phyloP scores from a whole-genome alignment of 2,888 invertebrate species.

The Actias luna region DNA sequence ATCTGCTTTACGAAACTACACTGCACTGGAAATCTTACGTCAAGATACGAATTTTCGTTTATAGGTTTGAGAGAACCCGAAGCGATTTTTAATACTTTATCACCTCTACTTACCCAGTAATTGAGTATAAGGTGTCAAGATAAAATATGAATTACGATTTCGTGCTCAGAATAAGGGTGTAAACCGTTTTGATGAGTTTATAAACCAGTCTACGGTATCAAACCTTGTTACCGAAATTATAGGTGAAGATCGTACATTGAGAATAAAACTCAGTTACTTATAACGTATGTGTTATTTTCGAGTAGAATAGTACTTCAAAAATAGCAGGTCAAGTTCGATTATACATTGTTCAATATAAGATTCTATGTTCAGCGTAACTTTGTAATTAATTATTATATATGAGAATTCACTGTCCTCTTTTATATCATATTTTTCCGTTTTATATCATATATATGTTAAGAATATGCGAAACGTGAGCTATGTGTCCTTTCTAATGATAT shows the following conservation, averaged over 20 bases:
- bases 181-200: slow-evolving; percentile 67
- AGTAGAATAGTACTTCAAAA: background rate
- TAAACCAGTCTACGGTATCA: slow-evolving; percentile 59
- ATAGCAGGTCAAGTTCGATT: background rate
- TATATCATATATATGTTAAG: no score
- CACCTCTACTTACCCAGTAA: slow-evolving; percentile 1
- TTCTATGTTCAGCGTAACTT: background rate
- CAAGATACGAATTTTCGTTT: no score
- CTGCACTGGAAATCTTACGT: no score
- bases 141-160: slow-evolving; percentile 11
- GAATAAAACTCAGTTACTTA: background rate
- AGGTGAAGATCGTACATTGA: slow-evolving; percentile 16
- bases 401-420: background rate
- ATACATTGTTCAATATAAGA: background rate
- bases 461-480: no score
- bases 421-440: background rate
- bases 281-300: background rate
- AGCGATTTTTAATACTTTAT: background rate
- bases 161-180: slow-evolving; percentile 26
- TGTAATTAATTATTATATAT: background rate
- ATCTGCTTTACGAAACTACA: no score
- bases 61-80: background rate
- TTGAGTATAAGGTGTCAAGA: slow-evolving; percentile 5
- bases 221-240: slow-evolving; percentile 56
- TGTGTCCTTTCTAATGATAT: no score